Percentiles rank a stretch among this genome's conserved stretches.
Evolutionary conservation across 2,888 invertebrate species (phyloP).

Genomic region (Pandemis cinnamomeana): DNA sequence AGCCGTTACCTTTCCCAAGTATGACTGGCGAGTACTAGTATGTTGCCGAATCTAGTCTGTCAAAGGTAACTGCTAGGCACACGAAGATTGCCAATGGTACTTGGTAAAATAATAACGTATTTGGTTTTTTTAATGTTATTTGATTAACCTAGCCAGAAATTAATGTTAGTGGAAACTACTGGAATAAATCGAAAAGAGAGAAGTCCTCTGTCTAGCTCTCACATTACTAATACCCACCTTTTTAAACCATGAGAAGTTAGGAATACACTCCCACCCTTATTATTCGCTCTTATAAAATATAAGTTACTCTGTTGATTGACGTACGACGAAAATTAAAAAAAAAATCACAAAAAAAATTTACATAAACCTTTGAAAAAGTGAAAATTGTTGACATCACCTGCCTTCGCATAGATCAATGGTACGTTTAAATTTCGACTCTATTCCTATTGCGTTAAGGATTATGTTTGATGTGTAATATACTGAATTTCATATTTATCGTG

Average conservation of each 20-base stretch:
- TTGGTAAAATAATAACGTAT: neutral
- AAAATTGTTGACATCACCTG: neutral
- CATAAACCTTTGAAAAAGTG: neutral
- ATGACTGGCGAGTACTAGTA: neutral
- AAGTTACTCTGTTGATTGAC: neutral
- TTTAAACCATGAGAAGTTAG: neutral
- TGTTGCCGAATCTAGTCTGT: neutral
- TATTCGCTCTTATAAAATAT: neutral
- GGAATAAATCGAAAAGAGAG: no score
- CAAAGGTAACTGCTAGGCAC: neutral
- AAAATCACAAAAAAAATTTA: neutral
- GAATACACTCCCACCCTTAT: neutral
- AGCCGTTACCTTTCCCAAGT: neutral
- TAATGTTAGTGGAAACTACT: no score
- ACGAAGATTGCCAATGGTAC: neutral
- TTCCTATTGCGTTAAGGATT: constrained; percentile 33
- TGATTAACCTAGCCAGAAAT: neutral
- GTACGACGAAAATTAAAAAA: neutral
- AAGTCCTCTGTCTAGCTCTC: neutral
- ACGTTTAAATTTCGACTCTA: constrained; percentile 25
- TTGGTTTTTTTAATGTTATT: no score
- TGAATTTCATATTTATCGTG: constrained; percentile 12
- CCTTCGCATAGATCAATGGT: constrained; percentile 37
- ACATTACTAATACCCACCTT: neutral
- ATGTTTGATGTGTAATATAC: constrained; percentile 25